These are phyloP conservation scores for Acipenser transmontanus DNA, from an alignment of 2,797 vertebrate species.

Conservation along the genomic window DNA sequence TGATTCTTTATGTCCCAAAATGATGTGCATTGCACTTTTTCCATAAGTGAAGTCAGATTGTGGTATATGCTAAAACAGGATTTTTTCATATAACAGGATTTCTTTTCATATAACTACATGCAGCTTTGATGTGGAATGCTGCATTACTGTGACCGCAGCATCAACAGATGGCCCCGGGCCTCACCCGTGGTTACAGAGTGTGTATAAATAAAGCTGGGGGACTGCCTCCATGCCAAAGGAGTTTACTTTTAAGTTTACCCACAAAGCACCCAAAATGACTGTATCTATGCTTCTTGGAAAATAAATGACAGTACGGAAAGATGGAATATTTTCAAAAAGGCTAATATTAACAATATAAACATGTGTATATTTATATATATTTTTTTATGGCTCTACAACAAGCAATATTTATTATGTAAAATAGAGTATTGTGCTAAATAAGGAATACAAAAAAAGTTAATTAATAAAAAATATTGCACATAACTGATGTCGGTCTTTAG, in stretches of 20 bases:
- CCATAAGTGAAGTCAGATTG: constrained; percentile 25
- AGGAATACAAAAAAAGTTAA: too few species aligned
- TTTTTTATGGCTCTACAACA: too few species aligned
- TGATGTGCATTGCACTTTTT: constrained; percentile 7
- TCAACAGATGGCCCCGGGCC: not conserved
- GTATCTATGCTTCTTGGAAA: constrained; percentile 24
- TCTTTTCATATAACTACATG: constrained; percentile 9
- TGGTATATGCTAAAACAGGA: constrained; percentile 20
- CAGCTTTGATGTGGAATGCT: constrained; percentile 36
- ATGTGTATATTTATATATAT: too few species aligned
- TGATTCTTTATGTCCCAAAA: constrained; percentile 13
- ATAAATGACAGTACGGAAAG: constrained; percentile 20
- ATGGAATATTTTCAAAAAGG: constrained; percentile 34
- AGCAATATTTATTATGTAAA: too few species aligned
- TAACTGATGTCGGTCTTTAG: too few species aligned
- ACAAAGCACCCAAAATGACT: constrained; percentile 17
- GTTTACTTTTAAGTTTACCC: constrained; percentile 22
- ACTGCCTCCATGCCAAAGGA: constrained; percentile 15
- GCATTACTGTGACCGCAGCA: constrained; percentile 25
- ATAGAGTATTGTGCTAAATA: too few species aligned
- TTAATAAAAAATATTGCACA: too few species aligned
- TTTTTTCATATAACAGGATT: constrained; percentile 17
- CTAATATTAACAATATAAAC: constrained; percentile 32
- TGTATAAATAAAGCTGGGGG: constrained; percentile 28
- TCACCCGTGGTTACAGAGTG: constrained; percentile 15